These are phyloP conservation scores for Adrianichthys oophorus DNA, from an alignment of 2,797 vertebrate species.

Conservation along the genomic window DNA sequence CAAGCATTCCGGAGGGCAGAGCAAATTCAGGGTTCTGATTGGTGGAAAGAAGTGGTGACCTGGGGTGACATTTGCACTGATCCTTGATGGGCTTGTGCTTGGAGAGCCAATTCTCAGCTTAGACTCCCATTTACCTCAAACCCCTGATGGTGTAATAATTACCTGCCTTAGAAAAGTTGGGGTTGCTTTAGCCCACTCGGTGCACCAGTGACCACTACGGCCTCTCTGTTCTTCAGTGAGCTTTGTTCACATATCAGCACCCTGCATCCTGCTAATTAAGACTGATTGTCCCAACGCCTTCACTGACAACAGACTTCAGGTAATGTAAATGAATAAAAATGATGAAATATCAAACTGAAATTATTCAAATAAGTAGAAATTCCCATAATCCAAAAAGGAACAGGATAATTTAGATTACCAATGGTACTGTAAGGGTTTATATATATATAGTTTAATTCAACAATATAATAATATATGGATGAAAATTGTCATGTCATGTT, in stretches of 20 bases:
- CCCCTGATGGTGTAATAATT: constrained; percentile 66
- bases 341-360: too few relatives aligned
- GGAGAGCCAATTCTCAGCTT: constrained; percentile 50
- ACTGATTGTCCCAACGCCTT: constrained; percentile 49
- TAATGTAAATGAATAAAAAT: too few relatives aligned
- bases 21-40: constrained; percentile 43
- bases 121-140: constrained; percentile 64
- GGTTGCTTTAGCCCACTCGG: constrained; percentile 40
- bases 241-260: constrained; percentile 60
- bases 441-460: too few relatives aligned
- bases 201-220: constrained; percentile 17
- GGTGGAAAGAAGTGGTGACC: constrained; percentile 46
- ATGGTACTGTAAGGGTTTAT: too few relatives aligned
- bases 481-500: too few relatives aligned
- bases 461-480: too few relatives aligned
- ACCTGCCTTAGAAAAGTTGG: constrained; percentile 71
- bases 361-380: too few relatives aligned
- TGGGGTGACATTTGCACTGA: constrained; percentile 44
- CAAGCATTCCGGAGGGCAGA: constrained; percentile 29
- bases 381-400: too few relatives aligned
- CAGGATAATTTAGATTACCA: too few relatives aligned
- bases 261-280: constrained; percentile 60
- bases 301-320: constrained; percentile 24
- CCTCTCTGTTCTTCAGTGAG: constrained; percentile 41
- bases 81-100: constrained; percentile 26